Conservation (phyloP, 1,140 invertebrate species). For the Globodera rostochiensis region DNA sequence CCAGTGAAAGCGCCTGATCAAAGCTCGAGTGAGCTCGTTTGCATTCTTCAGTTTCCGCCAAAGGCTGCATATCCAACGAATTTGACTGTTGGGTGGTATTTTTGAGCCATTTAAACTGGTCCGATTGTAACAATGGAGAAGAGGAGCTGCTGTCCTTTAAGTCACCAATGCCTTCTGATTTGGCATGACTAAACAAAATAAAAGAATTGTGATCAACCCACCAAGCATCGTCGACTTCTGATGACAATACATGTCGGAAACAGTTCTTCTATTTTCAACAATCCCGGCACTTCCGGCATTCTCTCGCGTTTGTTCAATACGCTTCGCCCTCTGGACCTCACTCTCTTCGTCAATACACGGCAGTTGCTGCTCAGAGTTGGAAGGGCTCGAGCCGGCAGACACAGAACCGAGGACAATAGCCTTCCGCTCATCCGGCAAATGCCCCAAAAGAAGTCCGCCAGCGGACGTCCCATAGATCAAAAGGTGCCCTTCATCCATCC, state of each 20-base stretch:
- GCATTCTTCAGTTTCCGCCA: neutral
- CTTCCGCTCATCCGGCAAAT: constrained; percentile 30
- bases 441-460: constrained; percentile 17
- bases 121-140: constrained; percentile 14
- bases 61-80: constrained; percentile 26
- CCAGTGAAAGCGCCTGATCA: constrained; percentile 36
- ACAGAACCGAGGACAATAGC: constrained; percentile 22
- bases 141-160: neutral
- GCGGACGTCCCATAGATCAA: constrained; percentile 32
- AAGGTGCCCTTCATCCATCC: constrained; percentile 16
- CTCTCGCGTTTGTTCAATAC: neutral
- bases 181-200: neutral
- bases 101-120: constrained; percentile 1
- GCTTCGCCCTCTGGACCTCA: neutral
- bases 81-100: neutral
- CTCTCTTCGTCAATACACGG: constrained; percentile 50
- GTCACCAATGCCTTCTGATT: neutral
- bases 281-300: neutral
- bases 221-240: constrained; percentile 29
- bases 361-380: constrained; percentile 30
- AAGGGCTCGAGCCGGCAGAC: constrained; percentile 29
- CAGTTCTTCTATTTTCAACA: constrained; percentile 43
- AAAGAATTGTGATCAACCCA: neutral
- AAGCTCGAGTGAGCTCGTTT: constrained; percentile 41
- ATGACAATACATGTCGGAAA: constrained; percentile 51